Base-by-base conservation (phyloP, 2,888 invertebrate species). In the Ennomos quercinarius region DNA sequence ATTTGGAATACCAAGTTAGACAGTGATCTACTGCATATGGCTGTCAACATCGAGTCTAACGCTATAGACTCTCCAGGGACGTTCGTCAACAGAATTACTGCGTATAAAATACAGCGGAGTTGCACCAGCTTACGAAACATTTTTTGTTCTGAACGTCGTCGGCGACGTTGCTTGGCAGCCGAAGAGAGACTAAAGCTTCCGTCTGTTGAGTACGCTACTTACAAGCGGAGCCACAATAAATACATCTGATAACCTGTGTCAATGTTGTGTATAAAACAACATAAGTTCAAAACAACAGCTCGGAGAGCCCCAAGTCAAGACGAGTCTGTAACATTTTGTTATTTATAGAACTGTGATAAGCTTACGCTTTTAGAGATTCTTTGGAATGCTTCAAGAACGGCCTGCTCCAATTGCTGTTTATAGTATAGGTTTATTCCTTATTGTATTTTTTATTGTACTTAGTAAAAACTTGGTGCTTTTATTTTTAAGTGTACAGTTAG, bases 201-300 rank as follows among this genome's bases (percentile, higher is more conserved):
- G 86, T 88, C 83, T 87, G 5, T 6, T 79, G 78, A 73, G 78
- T 74, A 70, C 68, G 74, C 65, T 72, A 27, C 6, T 27, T 27
- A 63, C 67, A 76, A 75, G 71, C 70, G 76, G 77, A 81, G 80
- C 71, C 80, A 81, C 81, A 87, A 83, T 86, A 90, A 89, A 89
- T 87, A 89, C 79, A 84, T 73, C 72, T 70, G 91, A 91, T 91
- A 91, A 89, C 91, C 88, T 86, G 83, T 87, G 87, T 90, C 87
- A 88, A 85, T 82, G 77, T 77, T 81, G 80, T 82, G 81, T 80
- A 85, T 81, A 83, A 80, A 81, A 81, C 74, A 81, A 79, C 80
- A 81, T 82, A 82, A 88, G 88, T 89, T 88, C 87, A 90, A 87
- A 91, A 91, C 87, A 91, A 90, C 89, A 89, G 84, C 84, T 80